Percentiles rank a stretch among this genome's conserved stretches.
phyloP scores from a whole-genome alignment of 2,113 vertebrate genomes.

The Nettapus auritus region DNA sequence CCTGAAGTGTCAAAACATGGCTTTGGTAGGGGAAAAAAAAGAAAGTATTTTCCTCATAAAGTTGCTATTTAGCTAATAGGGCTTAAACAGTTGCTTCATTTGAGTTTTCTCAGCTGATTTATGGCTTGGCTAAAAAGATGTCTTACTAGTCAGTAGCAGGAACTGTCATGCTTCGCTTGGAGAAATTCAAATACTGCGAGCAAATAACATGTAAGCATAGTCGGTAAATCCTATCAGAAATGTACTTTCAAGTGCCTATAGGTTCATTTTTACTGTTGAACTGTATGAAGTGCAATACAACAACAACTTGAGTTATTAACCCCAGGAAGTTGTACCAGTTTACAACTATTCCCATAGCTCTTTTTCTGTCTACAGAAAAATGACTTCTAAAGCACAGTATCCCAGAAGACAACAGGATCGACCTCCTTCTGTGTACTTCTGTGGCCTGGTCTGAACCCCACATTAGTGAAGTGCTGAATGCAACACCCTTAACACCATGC shows the following conservation, averaged over 20 bases:
- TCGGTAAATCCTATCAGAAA: neutral
- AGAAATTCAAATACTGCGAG: neutral
- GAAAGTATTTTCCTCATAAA: neutral
- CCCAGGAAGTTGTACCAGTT: neutral
- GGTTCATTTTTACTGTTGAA: neutral
- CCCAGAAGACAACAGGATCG: slow-evolving; percentile 33
- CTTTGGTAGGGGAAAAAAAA: neutral
- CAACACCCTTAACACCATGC: neutral
- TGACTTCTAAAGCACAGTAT: neutral
- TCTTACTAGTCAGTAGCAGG: neutral
- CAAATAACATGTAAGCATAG: neutral
- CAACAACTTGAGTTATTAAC: neutral
- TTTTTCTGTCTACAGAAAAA: neutral
- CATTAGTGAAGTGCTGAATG: neutral
- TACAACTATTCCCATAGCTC: neutral
- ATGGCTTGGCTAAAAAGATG: neutral
- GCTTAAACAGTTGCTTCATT: neutral
- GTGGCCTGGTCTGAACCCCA: neutral
- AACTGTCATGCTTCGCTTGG: neutral
- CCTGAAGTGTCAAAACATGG: neutral
- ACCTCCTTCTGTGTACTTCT: neutral
- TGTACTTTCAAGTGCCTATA: neutral
- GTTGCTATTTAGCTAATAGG: neutral
- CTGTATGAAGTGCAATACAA: neutral
- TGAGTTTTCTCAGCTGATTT: neutral